These are phyloP conservation scores for Patella caerulea DNA, from an alignment of 2,888 invertebrate genomes.

Conservation along the genomic window DNA sequence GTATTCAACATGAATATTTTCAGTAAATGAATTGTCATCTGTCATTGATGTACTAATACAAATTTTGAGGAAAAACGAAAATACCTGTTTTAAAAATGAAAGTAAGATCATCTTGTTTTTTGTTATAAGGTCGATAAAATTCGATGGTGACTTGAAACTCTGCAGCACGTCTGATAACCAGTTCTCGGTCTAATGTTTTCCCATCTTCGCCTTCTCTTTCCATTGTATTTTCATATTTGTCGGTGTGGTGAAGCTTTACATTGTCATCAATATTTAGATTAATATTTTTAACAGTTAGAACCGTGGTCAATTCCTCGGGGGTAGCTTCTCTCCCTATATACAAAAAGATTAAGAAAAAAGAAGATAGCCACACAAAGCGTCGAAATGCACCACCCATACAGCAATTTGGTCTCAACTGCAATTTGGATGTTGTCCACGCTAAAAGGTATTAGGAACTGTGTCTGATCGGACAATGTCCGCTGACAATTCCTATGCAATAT, in stretches of 20 bases:
- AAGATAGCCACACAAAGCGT: no score
- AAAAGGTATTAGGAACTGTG: no score
- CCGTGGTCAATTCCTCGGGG: background rate
- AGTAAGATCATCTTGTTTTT: slow-evolving; percentile 30
- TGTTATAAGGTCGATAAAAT: slow-evolving; percentile 34
- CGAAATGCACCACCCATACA: no score
- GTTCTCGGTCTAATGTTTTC: background rate
- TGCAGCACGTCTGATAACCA: slow-evolving; percentile 73
- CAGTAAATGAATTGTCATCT: no score
- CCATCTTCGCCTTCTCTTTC: slow-evolving; percentile 13
- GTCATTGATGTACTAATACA: no score
- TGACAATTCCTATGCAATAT: no score
- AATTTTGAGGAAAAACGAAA: no score
- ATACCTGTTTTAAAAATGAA: slow-evolving; percentile 40
- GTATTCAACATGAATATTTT: no score
- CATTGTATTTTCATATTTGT: slow-evolving; percentile 33
- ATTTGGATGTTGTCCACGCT: no score
- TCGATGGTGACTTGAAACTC: slow-evolving; percentile 39
- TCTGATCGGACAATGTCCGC: no score
- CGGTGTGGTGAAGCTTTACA: slow-evolving; percentile 43
- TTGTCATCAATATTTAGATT: slow-evolving; percentile 41
- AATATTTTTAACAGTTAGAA: slow-evolving; percentile 23
- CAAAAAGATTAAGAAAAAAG: no score
- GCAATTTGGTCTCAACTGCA: no score
- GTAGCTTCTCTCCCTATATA: background rate